Base-by-base conservation (phyloP, 2,888 invertebrate genomes). In the Amphipoea lucens region DNA sequence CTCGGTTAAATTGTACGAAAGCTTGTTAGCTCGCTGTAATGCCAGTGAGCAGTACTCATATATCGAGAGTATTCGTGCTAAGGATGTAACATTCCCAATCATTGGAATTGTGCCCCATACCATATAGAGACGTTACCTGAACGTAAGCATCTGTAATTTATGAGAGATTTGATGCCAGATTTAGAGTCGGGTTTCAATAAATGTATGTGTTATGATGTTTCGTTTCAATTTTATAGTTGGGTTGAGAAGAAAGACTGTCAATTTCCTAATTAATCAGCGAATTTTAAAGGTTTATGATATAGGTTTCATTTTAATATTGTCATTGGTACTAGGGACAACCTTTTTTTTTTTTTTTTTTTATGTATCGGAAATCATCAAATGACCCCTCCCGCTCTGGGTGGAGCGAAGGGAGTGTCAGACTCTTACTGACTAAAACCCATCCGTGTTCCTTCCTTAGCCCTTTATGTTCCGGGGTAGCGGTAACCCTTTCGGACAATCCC, bases 81-180 rank as follows among this genome's bases (percentile, higher is more conserved):
- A 87, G 89, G 86, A 85, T 89, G 88, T 82, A 60, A 87, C 86
- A 87, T 87, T 84, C 89, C 84, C 83, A 88, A 90, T 90, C 85
- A 88, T 84, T 88, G 90, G 88, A 89, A 88, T 89, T 88, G 90
- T 88, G 88, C 81, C 83, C 80, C 82, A 74, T 82, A 79, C 91
- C 91, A 87, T 91, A 90, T 88, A 83, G 76, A 90, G 91, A 88
- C 78, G 86, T 82, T 83, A 81, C 85, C 79, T 74, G 81, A 79
- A 86, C 75, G 79, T 83, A 76, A 79, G 73, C 76, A 79, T 76
- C 76, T 60, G 75, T 76, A 71, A 76, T 85, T 87, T 87, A 83
- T 82, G 73, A 82, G 69, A 76, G 78, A 73, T 84, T 84, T 83
- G 73, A 81, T 69, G 36, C 63, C 12, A 54, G 81, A 78, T 67